These are phyloP conservation scores for Caenorhabditis brenneri DNA, from an alignment of 1,140 invertebrate species.

Conservation along the genomic window DNA sequence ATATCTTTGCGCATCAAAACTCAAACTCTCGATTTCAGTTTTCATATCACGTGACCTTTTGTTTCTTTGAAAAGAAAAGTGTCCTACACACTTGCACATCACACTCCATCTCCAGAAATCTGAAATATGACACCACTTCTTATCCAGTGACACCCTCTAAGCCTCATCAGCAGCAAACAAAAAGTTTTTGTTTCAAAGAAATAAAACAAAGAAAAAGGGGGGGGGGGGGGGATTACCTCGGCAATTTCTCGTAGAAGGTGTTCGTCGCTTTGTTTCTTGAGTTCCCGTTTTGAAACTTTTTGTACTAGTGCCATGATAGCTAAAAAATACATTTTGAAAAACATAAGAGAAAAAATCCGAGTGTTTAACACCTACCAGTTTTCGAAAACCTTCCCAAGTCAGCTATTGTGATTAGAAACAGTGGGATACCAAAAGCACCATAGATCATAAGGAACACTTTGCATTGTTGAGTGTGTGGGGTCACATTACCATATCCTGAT, in stretches of 20 bases:
- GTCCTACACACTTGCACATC: background rate
- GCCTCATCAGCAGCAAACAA: background rate
- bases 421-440: slow-evolving; percentile 65
- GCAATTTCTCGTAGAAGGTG: slow-evolving; percentile 64
- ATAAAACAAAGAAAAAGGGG: no score
- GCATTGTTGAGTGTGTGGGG: slow-evolving; percentile 61
- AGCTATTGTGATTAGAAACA: slow-evolving; percentile 68
- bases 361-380: slow-evolving; percentile 60
- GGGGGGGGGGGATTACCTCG: slow-evolving; percentile 56
- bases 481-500: slow-evolving; percentile 66
- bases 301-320: slow-evolving; percentile 66
- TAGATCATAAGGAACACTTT: slow-evolving; percentile 68
- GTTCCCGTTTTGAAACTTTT: slow-evolving; percentile 60
- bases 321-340: background rate
- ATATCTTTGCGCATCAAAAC: background rate
- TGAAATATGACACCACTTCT: background rate
- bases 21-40: background rate
- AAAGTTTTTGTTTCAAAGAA: background rate
- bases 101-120: background rate
- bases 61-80: background rate
- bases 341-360: background rate
- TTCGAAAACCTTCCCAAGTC: slow-evolving; percentile 69
- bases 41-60: background rate
- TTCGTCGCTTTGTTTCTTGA: slow-evolving; percentile 66
- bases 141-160: slow-evolving; percentile 15